Conservation (phyloP, 2,113 vertebrate species). For the Echinops telfairi region DNA sequence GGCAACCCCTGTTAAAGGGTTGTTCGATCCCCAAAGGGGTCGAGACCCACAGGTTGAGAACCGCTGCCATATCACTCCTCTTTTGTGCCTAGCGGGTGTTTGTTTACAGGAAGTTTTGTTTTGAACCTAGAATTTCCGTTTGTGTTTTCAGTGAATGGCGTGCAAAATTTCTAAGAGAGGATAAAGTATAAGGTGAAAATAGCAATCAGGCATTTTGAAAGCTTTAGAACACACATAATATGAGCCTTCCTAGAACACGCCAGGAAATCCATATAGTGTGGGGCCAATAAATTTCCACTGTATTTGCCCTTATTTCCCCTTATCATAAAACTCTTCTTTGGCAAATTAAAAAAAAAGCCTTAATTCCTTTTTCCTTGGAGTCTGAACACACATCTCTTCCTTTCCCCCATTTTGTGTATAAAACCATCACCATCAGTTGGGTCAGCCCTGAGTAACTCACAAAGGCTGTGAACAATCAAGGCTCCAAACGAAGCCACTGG, state of each 20-base stretch:
- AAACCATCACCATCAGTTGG: not conserved
- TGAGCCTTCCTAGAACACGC: not conserved
- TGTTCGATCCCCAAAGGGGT: too few relatives aligned
- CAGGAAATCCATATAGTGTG: not conserved
- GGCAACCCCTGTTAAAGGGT: too few relatives aligned
- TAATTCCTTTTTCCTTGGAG: not conserved
- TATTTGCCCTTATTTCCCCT: not conserved
- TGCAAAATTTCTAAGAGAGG: not conserved
- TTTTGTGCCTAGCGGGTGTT: not conserved
- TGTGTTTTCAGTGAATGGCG: not conserved
- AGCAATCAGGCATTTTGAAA: not conserved
- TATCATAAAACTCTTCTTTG: conserved; percentile 6
- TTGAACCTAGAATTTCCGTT: not conserved
- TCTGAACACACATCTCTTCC: not conserved
- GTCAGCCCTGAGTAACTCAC: not conserved
- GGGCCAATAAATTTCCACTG: not conserved
- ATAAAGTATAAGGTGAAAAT: not conserved
- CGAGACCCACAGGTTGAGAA: too few relatives aligned
- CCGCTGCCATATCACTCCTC: not conserved
- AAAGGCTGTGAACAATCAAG: not conserved
- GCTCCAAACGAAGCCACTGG: too few relatives aligned
- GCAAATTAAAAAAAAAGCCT: not conserved
- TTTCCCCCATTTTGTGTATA: not conserved
- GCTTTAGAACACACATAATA: conserved; percentile 15
- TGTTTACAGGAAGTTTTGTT: not conserved